Evolutionary conservation across 2,113 vertebrate species (phyloP).

Genomic region (Centrocercus urophasianus): DNA sequence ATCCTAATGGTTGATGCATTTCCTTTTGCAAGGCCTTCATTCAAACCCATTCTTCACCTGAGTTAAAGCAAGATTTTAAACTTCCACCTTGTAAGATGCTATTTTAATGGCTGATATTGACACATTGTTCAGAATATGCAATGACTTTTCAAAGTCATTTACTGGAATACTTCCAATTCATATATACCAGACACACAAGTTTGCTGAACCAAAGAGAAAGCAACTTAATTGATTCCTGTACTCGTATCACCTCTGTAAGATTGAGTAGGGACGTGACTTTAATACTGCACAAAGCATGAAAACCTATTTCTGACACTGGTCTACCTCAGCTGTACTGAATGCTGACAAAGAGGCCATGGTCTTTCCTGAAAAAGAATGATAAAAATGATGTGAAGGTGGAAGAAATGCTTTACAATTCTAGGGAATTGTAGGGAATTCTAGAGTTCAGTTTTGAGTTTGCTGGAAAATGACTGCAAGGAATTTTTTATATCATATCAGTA

Average conservation of each 20-base stretch:
- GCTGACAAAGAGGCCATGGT: background rate
- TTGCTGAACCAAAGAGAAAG: background rate
- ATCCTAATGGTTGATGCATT: background rate
- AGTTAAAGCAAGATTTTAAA: background rate
- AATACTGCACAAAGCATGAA: background rate
- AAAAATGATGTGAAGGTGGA: background rate
- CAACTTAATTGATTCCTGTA: constrained; percentile 5
- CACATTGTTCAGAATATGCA: background rate
- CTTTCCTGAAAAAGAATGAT: background rate
- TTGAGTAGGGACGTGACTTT: background rate
- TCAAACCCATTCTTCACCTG: background rate
- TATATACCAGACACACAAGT: background rate
- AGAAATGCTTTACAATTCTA: background rate
- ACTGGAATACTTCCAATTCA: background rate
- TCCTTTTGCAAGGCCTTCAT: background rate
- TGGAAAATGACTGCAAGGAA: background rate
- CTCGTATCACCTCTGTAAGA: background rate
- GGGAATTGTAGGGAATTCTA: background rate
- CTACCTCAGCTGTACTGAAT: background rate
- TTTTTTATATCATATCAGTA: background rate
- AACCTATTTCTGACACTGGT: background rate
- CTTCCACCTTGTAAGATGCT: background rate
- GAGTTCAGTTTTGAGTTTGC: background rate
- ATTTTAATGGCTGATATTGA: background rate
- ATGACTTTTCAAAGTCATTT: background rate